phyloP scores from a whole-genome alignment of 2,888 invertebrate species.

The Pollenia angustigena region DNA sequence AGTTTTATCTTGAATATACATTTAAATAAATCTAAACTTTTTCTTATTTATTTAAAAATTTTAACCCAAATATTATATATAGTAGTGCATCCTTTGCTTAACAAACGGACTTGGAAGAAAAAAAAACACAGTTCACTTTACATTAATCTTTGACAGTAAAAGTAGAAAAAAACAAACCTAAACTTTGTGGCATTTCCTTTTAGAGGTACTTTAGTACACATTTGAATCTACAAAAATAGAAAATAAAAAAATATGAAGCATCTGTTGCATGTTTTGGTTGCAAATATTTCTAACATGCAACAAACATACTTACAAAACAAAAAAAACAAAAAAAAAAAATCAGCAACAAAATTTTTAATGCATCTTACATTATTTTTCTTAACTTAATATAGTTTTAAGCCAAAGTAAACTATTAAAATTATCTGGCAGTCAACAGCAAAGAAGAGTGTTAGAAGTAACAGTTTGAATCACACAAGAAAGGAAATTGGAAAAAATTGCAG shows the following conservation, averaged over 20 bases:
- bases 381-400: conserved; percentile 45
- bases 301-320: conserved; percentile 1
- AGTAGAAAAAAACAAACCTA: conserved; percentile 16
- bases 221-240: conserved; percentile 1
- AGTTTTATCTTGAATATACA: conserved; percentile 14
- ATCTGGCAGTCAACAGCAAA: background rate
- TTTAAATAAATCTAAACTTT: conserved; percentile 38
- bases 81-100: conserved; percentile 10
- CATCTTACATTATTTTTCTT: conserved; percentile 8
- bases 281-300: conserved; percentile 50
- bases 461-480: too few relatives aligned
- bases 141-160: conserved; percentile 65
- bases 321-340: background rate
- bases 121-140: conserved; percentile 19
- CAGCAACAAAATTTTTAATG: conserved; percentile 22
- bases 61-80: conserved; percentile 66
- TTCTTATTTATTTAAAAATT: conserved; percentile 41
- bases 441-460: background rate
- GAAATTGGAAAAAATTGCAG: too few relatives aligned
- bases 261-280: conserved; percentile 66
- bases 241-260: conserved; percentile 35
- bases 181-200: conserved; percentile 67
- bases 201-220: conserved; percentile 10
- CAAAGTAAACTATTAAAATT: conserved; percentile 11
- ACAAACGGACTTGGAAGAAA: conserved; percentile 27